Evolutionary conservation across 2,797 vertebrate genomes (phyloP).

Genomic region (Syncerus caffer): DNA sequence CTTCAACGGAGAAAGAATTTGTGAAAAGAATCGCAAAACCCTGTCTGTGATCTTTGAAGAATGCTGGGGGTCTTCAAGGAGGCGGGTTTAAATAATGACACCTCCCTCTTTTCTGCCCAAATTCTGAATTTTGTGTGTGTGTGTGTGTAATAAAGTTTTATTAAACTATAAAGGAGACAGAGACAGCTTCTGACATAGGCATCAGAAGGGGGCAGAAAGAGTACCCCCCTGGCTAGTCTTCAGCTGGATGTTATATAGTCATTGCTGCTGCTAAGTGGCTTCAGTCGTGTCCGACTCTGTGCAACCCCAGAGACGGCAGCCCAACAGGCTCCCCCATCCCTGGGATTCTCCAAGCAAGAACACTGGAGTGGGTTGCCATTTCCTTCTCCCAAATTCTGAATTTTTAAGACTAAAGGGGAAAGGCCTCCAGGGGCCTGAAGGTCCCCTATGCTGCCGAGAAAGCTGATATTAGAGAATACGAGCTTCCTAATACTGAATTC

Average conservation of each 20-base stretch:
- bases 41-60: background rate
- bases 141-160: no score
- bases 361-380: no score
- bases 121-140: background rate
- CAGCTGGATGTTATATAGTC: no score
- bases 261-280: no score
- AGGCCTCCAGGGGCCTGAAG: background rate
- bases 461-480: background rate
- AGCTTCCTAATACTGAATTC: background rate
- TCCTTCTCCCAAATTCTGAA: background rate
- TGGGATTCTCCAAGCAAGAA: no score
- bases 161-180: no score
- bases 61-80: background rate
- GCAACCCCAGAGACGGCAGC: no score
- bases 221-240: no score
- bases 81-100: background rate
- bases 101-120: background rate
- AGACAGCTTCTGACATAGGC: no score
- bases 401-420: background rate
- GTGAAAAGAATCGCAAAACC: background rate
- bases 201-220: no score
- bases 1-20: background rate
- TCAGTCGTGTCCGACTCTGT: no score
- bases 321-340: no score
- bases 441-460: background rate